A percentile compares a stretch with the other conserved stretches of the same genome.
Conservation (phyloP, 2,797 vertebrate genomes). For the Coreius guichenoti region DNA sequence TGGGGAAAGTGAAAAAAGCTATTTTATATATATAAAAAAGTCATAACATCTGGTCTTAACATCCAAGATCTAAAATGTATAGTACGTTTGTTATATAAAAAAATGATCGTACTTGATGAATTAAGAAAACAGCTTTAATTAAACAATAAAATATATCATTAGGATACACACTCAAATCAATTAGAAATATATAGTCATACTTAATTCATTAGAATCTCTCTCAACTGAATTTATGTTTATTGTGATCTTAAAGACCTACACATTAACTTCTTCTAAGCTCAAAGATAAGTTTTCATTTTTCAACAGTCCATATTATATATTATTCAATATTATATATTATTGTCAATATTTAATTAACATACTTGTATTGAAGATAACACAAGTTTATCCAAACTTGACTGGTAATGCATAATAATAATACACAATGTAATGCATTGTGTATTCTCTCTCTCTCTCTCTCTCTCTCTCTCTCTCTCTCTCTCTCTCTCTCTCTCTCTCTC, state of each 20-base stretch:
- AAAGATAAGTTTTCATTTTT: neutral
- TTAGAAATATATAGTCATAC: neutral
- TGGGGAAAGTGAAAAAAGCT: neutral
- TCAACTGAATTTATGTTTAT: neutral
- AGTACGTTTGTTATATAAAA: neutral
- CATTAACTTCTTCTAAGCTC: neutral
- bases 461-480: too few species aligned
- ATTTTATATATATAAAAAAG: neutral
- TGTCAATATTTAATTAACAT: neutral
- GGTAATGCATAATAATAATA: neutral
- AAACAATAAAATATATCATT: slow-evolving; percentile 16
- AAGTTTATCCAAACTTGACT: neutral
- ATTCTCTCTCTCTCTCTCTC: too few species aligned
- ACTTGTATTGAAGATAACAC: neutral
- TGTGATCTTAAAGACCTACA: neutral
- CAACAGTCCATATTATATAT: neutral
- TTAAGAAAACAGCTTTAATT: slow-evolving; percentile 21
- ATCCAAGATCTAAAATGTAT: neutral
- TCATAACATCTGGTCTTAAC: slow-evolving; percentile 18
- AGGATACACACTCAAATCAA: neutral
- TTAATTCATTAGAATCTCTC: neutral
- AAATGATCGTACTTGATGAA: slow-evolving; percentile 20
- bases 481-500: too few species aligned
- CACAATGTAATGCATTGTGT: neutral
- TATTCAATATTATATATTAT: neutral